Evolutionary conservation across 2,888 invertebrate species (phyloP).

Genomic region (Deilephila porcellus): DNA sequence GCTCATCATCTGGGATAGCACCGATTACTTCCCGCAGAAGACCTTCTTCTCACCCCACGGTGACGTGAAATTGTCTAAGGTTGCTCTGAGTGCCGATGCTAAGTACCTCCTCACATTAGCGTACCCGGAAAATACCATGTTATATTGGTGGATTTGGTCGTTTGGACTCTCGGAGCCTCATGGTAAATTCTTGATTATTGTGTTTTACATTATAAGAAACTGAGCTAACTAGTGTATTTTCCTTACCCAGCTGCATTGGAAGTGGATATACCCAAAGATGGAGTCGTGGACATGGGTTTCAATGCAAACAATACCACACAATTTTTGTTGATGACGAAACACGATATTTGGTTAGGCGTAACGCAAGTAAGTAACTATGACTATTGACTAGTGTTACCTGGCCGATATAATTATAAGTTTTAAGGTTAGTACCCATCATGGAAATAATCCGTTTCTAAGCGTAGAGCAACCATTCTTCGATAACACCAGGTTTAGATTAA

Average conservation of each 20-base stretch:
- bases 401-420: neutral
- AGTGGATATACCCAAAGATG: conserved; percentile 52
- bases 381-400: neutral
- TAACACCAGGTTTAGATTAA: too few species aligned
- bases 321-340: conserved; percentile 67
- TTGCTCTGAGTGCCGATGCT: conserved; percentile 83
- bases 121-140: conserved; percentile 68
- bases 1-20: conserved; percentile 85
- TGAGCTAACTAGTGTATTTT: neutral
- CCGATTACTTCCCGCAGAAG: conserved; percentile 75
- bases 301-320: conserved; percentile 66
- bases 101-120: conserved; percentile 85
- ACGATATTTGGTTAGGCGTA: conserved; percentile 67
- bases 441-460: too few species aligned
- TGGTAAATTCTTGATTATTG: conserved; percentile 63
- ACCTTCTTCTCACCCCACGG: conserved; percentile 84
- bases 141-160: conserved; percentile 88
- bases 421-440: neutral
- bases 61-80: conserved; percentile 60
- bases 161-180: conserved; percentile 78
- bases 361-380: conserved; percentile 56
- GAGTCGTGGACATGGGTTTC: conserved; percentile 64
- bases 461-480: too few species aligned
- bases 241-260: conserved; percentile 52
- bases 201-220: too few species aligned